These are phyloP conservation scores for Calameuta pallipes DNA, from an alignment of 2,888 invertebrate genomes.

Conservation along the genomic window DNA sequence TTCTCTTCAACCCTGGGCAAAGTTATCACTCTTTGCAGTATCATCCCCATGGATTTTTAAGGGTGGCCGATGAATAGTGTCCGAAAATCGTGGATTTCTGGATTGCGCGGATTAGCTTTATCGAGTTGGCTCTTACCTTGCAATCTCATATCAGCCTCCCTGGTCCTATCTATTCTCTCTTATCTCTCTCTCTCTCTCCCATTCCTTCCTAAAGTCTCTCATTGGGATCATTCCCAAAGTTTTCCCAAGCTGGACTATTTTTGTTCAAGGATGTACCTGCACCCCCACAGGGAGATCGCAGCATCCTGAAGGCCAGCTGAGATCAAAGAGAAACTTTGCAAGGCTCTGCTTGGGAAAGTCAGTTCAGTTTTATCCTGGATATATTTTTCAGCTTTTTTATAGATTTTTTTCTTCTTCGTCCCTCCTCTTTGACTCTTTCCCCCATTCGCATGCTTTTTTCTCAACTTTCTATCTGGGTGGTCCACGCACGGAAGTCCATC, in stretches of 20 bases:
- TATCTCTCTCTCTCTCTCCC: neutral
- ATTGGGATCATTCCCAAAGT: neutral
- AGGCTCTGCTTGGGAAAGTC: neutral
- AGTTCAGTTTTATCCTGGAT: neutral
- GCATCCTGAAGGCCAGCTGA: neutral
- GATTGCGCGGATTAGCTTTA: constrained; percentile 19
- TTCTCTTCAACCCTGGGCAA: neutral
- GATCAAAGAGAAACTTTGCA: constrained; percentile 3
- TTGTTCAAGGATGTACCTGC: neutral
- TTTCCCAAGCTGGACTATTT: neutral
- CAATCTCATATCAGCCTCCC: neutral
- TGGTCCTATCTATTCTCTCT: neutral
- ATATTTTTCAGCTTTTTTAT: neutral
- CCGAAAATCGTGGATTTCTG: constrained; percentile 13
- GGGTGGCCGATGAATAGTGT: constrained; percentile 9
- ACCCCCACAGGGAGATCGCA: neutral
- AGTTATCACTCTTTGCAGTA: neutral
- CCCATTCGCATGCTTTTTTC: neutral
- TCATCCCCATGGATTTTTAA: neutral
- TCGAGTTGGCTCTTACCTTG: constrained; percentile 13
- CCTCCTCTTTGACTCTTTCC: neutral
- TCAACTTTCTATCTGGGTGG: neutral
- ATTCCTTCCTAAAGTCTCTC: neutral
- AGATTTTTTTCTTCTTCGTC: neutral
- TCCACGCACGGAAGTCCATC: neutral